These are phyloP conservation scores for Aphodius granarius DNA, from an alignment of 2,888 invertebrate genomes.

Conservation along the genomic window DNA sequence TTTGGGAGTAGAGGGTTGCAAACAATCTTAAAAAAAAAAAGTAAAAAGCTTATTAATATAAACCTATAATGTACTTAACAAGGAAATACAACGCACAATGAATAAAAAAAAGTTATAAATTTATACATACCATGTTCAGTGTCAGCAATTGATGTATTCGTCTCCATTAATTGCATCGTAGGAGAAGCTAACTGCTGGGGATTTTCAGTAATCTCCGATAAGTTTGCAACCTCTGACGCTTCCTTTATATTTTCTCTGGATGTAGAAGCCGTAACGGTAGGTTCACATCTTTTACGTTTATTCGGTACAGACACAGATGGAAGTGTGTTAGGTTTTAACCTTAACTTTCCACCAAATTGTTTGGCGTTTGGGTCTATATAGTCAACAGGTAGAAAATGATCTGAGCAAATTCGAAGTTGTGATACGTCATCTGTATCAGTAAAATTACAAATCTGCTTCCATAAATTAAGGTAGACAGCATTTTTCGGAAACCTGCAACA, in stretches of 20 bases:
- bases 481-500: background rate
- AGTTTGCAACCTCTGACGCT: background rate
- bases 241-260: background rate
- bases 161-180: background rate
- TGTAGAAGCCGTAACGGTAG: background rate
- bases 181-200: background rate
- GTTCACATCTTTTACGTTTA: background rate
- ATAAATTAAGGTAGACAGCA: background rate
- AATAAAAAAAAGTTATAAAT: background rate
- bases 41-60: no score
- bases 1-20: background rate
- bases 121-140: background rate
- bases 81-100: background rate
- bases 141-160: background rate
- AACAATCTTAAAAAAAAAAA: no score
- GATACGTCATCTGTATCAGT: background rate
- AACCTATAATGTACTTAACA: background rate
- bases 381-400: background rate
- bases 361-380: background rate
- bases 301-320: no score
- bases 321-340: no score
- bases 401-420: background rate
- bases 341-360: background rate
- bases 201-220: background rate
- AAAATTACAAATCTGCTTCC: background rate